phyloP scores from a whole-genome alignment of 2,797 vertebrate species.

The Chrosomus eos region DNA sequence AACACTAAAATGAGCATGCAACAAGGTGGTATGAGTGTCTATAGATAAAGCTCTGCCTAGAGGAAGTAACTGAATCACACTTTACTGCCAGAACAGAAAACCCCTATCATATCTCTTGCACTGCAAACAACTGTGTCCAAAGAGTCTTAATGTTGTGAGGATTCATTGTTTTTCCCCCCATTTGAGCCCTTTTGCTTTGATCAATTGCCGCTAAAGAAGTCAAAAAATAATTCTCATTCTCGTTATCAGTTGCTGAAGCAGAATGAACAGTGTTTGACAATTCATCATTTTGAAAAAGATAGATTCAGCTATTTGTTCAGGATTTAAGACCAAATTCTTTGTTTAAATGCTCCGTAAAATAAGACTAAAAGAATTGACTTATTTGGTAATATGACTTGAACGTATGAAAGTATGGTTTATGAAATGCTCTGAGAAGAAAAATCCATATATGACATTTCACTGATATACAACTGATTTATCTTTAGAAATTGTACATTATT shows the following conservation, averaged over 20 bases:
- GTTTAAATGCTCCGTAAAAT: not conserved
- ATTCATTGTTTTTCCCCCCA: not conserved
- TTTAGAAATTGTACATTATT: not conserved
- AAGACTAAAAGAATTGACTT: not conserved
- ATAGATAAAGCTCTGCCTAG: not conserved
- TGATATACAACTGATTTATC: not conserved
- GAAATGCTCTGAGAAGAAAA: not conserved
- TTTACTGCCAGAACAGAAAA: not conserved
- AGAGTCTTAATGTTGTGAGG: not conserved
- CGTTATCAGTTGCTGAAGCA: not conserved
- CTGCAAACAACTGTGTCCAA: not conserved
- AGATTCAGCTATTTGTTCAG: not conserved
- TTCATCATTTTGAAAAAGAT: not conserved
- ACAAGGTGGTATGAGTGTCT: not conserved
- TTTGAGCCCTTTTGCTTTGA: not conserved
- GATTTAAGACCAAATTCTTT: not conserved
- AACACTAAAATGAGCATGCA: not conserved
- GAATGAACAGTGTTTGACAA: not conserved
- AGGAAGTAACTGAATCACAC: not conserved
- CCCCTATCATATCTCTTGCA: not conserved
- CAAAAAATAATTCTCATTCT: not conserved
- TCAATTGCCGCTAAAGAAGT: not conserved
- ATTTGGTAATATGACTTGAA: not conserved
- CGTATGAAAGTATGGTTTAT: not conserved
- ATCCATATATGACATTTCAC: not conserved